Evolutionary conservation across 2,888 invertebrate species (phyloP).

Genomic region (Nematopogon swammerdamellus): DNA sequence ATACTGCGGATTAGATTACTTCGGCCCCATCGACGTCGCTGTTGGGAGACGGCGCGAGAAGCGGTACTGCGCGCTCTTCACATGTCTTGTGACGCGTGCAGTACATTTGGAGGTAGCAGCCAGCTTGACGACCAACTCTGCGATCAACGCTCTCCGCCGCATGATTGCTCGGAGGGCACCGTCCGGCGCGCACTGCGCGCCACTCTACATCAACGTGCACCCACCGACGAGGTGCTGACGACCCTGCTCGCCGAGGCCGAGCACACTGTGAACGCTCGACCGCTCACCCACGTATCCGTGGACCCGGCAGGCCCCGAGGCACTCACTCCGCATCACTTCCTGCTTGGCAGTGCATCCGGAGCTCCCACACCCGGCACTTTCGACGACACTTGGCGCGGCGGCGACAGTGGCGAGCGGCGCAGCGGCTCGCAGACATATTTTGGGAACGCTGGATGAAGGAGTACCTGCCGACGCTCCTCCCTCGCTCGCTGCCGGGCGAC

Average conservation of each 20-base stretch:
- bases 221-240: conserved; percentile 8
- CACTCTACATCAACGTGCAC: neutral
- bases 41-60: conserved; percentile 2
- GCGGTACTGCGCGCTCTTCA: neutral
- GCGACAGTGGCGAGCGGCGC: neutral
- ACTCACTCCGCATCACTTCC: conserved; percentile 17
- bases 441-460: conserved; percentile 16
- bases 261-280: conserved; percentile 9
- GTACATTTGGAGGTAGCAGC: conserved; percentile 1
- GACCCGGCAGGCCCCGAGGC: conserved; percentile 12
- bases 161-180: neutral
- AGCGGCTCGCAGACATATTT: conserved; percentile 7
- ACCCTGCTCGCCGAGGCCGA: conserved; percentile 11
- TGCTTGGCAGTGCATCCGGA: conserved; percentile 9
- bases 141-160: neutral
- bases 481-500: neutral
- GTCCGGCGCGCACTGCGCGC: neutral
- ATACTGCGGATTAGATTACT: conserved; percentile 4
- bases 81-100: conserved; percentile 1
- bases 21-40: conserved; percentile 3
- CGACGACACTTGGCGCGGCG: conserved; percentile 3
- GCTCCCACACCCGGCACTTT: conserved; percentile 9
- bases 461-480: conserved; percentile 13
- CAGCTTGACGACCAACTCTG: neutral
- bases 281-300: neutral